Conservation (phyloP, 2,888 invertebrate species). For the Drosophila nr. perissopoda region DNA sequence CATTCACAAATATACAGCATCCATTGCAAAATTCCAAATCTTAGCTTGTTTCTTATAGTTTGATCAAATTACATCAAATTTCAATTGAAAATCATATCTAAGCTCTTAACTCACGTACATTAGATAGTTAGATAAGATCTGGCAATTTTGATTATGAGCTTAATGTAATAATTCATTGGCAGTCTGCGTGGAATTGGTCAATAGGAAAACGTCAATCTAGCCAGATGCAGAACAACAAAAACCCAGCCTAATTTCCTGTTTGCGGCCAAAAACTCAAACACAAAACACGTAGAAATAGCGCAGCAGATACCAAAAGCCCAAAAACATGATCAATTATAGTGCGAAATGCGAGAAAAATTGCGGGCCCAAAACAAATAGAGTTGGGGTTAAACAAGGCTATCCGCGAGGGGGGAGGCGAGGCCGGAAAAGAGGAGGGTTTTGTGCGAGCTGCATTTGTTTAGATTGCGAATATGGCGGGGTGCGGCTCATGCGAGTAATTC, state of each 20-base stretch:
- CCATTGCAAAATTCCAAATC: background rate
- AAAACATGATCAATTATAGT: conserved; percentile 77
- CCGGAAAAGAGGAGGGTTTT: background rate
- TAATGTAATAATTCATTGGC: conserved; percentile 29
- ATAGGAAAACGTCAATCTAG: conserved; percentile 42
- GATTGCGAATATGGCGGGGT: conserved; percentile 46
- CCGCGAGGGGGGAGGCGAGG: background rate
- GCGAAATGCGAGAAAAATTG: conserved; percentile 66
- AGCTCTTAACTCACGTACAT: background rate
- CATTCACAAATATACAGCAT: background rate
- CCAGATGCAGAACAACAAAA: conserved; percentile 46
- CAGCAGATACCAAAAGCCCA: conserved; percentile 41
- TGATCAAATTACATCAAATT: background rate
- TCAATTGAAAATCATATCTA: background rate
- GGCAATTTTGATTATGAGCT: conserved; percentile 11
- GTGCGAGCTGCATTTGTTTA: conserved; percentile 50
- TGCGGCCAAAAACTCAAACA: conserved; percentile 38
- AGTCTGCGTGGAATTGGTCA: conserved; percentile 17
- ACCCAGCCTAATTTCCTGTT: conserved; percentile 53
- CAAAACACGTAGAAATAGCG: conserved; percentile 56
- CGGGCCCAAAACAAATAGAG: conserved; percentile 55
- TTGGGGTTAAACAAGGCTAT: background rate
- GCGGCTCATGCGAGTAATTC: conserved; percentile 61
- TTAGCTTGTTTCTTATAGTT: background rate
- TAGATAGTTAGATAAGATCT: conserved; percentile 16